Evolutionary conservation across 2,113 vertebrate species (phyloP).

Genomic region (Setophaga coronata): DNA sequence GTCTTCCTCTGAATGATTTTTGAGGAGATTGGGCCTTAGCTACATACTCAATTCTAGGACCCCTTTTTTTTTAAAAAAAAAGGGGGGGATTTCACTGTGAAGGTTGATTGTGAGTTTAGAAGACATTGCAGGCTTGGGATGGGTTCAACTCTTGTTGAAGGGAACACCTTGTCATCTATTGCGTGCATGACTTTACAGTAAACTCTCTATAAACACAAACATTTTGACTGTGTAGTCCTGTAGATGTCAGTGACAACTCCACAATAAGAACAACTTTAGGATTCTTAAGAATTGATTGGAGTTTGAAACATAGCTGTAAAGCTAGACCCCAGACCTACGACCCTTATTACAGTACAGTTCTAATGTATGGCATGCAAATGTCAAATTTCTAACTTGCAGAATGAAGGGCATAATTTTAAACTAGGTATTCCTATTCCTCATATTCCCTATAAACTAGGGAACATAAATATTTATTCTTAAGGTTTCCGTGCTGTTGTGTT

Average conservation of each 20-base stretch:
- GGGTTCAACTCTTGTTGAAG: not conserved
- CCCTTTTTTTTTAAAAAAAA: not conserved
- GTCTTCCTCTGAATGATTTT: not conserved
- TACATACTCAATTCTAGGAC: not conserved
- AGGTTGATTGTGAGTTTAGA: not conserved
- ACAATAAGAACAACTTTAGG: not conserved
- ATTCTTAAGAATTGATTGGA: not conserved
- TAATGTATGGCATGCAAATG: not conserved
- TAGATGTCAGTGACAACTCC: not conserved
- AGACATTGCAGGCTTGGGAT: not conserved
- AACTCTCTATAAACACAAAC: not conserved
- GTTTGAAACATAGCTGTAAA: not conserved
- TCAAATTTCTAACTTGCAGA: not conserved
- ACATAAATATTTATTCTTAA: not conserved
- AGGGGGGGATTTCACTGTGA: not conserved
- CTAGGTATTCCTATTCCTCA: not conserved
- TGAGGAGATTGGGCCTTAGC: not conserved
- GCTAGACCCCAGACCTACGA: not conserved
- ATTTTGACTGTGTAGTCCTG: not conserved
- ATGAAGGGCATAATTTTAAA: not conserved
- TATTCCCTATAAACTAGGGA: not conserved
- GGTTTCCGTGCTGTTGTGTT: not conserved
- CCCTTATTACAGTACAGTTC: not conserved
- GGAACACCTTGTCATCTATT: accelerated
- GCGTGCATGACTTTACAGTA: not conserved